phyloP scores from a whole-genome alignment of 2,797 vertebrate species.

The Malacoraja senta region DNA sequence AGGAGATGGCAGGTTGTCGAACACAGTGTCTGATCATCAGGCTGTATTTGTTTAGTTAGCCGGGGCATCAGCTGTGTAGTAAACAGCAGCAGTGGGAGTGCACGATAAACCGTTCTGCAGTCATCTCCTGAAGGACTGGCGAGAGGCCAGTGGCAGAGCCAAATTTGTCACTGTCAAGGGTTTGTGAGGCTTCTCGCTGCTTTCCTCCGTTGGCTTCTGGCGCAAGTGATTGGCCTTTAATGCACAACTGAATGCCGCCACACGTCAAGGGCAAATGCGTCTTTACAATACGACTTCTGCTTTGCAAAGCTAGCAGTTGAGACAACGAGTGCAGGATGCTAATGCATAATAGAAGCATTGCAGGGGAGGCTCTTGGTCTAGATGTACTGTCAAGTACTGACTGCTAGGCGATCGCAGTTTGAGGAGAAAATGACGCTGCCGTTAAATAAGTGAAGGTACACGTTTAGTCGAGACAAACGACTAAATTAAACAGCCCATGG shows the following conservation, averaged over 20 bases:
- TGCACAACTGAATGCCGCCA: background rate
- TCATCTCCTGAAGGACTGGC: conserved; percentile 14
- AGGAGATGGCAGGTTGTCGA: background rate
- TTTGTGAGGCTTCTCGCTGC: background rate
- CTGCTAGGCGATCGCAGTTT: background rate
- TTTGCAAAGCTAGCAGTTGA: background rate
- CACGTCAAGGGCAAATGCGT: conserved; percentile 18
- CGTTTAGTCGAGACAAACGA: background rate
- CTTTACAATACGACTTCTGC: background rate
- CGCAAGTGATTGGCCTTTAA: background rate
- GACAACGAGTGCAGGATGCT: background rate
- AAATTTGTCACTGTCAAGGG: conserved; percentile 18
- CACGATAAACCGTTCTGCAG: conserved; percentile 15
- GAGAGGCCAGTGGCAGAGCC: background rate
- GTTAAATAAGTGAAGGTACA: background rate
- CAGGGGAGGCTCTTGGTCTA: conserved; percentile 3
- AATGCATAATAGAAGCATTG: background rate
- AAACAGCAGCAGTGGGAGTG: conserved; percentile 11
- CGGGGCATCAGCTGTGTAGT: conserved; percentile 4
- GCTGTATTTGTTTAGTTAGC: conserved; percentile 17
- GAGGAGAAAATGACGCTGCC: background rate
- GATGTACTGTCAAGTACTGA: background rate
- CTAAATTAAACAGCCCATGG: background rate
- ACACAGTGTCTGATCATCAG: background rate
- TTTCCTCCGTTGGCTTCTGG: background rate